Percentiles rank a stretch among this genome's conserved stretches.
phyloP scores from a whole-genome alignment of 2,888 invertebrate genomes.

The Thecocarcelia acutangulata region DNA sequence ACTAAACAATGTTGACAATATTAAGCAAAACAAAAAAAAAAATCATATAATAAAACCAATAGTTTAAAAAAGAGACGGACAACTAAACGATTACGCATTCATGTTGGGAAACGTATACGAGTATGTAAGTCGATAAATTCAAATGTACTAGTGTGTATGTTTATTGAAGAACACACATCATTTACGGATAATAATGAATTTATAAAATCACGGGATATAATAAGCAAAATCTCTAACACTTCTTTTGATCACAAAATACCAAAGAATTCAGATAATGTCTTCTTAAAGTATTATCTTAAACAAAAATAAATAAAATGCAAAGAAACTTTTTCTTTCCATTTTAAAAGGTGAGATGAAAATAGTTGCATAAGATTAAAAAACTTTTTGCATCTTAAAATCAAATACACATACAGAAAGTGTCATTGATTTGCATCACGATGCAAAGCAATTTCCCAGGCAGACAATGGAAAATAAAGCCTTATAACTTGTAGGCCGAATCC shows the following conservation, averaged over 20 bases:
- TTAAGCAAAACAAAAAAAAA: constrained; percentile 29
- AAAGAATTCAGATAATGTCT: constrained; percentile 53
- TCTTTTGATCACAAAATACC: constrained; percentile 56
- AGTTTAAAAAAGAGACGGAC: constrained; percentile 3
- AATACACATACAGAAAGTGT: no score
- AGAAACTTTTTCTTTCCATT: constrained; percentile 9
- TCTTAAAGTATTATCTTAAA: constrained; percentile 35
- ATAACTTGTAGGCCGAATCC: no score
- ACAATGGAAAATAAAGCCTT: no score
- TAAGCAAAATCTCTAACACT: constrained; percentile 58
- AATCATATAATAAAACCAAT: constrained; percentile 26
- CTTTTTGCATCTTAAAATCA: no score
- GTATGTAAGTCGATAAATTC: constrained; percentile 22
- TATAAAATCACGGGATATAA: constrained; percentile 54
- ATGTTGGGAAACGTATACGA: constrained; percentile 32
- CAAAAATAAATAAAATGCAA: constrained; percentile 20
- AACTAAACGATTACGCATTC: constrained; percentile 24
- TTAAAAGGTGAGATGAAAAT: no score
- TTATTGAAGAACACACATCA: constrained; percentile 17
- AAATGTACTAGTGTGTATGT: no score
- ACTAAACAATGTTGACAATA: constrained; percentile 42
- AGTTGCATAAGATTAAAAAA: no score
- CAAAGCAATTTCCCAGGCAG: no score
- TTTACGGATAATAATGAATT: constrained; percentile 56
- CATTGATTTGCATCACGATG: no score